Evolutionary conservation across 2,797 vertebrate genomes (phyloP).

Genomic region (Microcaecilia unicolor): DNA sequence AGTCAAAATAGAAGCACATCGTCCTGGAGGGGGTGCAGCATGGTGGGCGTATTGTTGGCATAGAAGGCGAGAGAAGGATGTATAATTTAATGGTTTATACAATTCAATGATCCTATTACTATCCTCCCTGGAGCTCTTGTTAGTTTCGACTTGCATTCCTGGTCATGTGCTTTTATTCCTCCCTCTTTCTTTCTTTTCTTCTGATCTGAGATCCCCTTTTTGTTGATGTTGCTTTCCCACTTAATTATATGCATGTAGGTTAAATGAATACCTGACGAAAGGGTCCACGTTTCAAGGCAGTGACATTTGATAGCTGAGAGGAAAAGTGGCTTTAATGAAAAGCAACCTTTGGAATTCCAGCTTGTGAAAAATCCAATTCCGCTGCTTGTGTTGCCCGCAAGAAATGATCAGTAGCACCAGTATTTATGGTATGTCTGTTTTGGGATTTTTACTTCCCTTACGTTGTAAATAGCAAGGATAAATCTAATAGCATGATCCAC

Average conservation of each 20-base stretch:
- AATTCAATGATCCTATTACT: slow-evolving; percentile 70
- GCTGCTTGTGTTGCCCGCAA: slow-evolving; percentile 86
- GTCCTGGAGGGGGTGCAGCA: slow-evolving; percentile 62
- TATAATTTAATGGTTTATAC: slow-evolving; percentile 85
- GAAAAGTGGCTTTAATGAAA: slow-evolving; percentile 92
- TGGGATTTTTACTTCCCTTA: slow-evolving; percentile 67
- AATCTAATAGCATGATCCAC: slow-evolving; percentile 56
- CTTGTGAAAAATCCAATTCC: slow-evolving; percentile 86
- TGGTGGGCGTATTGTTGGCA: slow-evolving; percentile 79
- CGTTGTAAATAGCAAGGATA: slow-evolving; percentile 61
- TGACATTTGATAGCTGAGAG: slow-evolving; percentile 92
- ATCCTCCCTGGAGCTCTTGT: slow-evolving; percentile 72
- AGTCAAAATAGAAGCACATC: slow-evolving; percentile 60
- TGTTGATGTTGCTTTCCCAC: slow-evolving; percentile 69
- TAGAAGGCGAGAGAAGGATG: slow-evolving; percentile 75
- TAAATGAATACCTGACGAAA: slow-evolving; percentile 88
- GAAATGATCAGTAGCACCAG: slow-evolving; percentile 99
- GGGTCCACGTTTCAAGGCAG: slow-evolving; percentile 81
- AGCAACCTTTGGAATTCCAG: slow-evolving; percentile 97
- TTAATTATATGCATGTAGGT: slow-evolving; percentile 87
- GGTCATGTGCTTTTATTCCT: slow-evolving; percentile 66
- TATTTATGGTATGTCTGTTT: slow-evolving; percentile 96
- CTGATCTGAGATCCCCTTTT: slow-evolving; percentile 71
- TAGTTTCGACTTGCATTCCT: slow-evolving; percentile 79
- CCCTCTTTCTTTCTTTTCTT: slow-evolving; percentile 58